Evolutionary conservation across 2,888 invertebrate species (phyloP).

Genomic region (Sinelater perroti): DNA sequence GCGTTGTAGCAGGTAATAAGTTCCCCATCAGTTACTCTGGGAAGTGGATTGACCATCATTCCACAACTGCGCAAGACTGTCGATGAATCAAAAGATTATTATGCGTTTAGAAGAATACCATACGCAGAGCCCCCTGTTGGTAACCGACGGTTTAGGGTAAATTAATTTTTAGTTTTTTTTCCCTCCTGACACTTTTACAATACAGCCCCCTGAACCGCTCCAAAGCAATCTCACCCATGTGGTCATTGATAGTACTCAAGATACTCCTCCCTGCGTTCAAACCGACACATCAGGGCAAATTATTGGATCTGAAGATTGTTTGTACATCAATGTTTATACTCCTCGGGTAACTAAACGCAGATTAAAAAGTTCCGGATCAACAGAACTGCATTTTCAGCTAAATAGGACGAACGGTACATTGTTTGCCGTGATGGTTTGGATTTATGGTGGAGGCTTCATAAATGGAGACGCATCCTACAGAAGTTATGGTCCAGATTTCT

Average conservation of each 20-base stretch:
- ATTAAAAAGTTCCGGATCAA: not conserved
- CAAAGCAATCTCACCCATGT: constrained; percentile 5
- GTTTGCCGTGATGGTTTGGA: constrained; percentile 54
- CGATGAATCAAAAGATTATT: constrained; percentile 24
- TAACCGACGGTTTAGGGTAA: constrained; percentile 34
- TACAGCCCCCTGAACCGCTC: constrained; percentile 28
- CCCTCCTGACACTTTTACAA: not conserved
- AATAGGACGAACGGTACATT: constrained; percentile 15
- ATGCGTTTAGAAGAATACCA: constrained; percentile 30
- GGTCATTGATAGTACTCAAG: constrained; percentile 21
- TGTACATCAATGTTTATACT: constrained; percentile 50
- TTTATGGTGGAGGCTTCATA: constrained; percentile 54
- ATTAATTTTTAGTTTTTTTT: not conserved
- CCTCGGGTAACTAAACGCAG: constrained; percentile 40
- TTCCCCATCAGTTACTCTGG: constrained; percentile 5
- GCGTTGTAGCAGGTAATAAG: too few relatives aligned
- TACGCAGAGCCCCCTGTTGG: constrained; percentile 34
- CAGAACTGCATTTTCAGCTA: too few relatives aligned
- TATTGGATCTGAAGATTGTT: constrained; percentile 49
- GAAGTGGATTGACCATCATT: constrained; percentile 22
- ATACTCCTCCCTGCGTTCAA: constrained; percentile 40
- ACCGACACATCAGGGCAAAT: not conserved
- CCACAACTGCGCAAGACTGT: constrained; percentile 20
- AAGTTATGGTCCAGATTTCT: constrained; percentile 56
- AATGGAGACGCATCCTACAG: constrained; percentile 53